These are phyloP conservation scores for Bergia sp. DNA, from an alignment of 92 coral and sea anemone species.

Conservation along the genomic window DNA sequence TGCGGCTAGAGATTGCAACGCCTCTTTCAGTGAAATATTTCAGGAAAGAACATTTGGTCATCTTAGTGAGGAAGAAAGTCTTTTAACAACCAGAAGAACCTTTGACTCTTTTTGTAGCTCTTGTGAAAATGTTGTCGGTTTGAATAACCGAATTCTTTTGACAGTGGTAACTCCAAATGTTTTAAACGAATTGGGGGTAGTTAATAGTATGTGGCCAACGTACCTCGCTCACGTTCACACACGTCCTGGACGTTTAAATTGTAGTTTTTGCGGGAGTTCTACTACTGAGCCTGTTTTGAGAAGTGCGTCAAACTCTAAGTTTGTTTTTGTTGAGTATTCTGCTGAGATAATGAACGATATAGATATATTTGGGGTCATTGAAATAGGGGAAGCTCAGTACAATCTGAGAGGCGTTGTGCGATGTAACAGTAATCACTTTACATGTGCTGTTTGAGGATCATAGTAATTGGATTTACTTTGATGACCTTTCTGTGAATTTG, in stretches of 20 bases:
- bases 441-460: neutral
- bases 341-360: neutral
- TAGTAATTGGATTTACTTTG: neutral
- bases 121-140: slow-evolving; percentile 39
- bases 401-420: slow-evolving; percentile 14
- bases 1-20: slow-evolving; percentile 44
- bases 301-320: too few species aligned
- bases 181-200: too few species aligned
- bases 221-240: slow-evolving; percentile 48
- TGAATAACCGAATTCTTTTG: slow-evolving; percentile 47
- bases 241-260: neutral
- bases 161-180: neutral
- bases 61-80: slow-evolving; percentile 49
- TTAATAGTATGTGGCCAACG: slow-evolving; percentile 27
- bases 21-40: slow-evolving; percentile 50
- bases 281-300: slow-evolving; percentile 25
- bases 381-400: too few species aligned
- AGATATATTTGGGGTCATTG: neutral
- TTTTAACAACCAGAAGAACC: slow-evolving; percentile 50
- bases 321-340: too few species aligned
- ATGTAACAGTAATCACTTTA: neutral
- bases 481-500: too few species aligned
- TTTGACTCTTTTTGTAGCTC: slow-evolving; percentile 52
- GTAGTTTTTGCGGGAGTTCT: neutral
- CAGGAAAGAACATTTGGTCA: too few species aligned